A percentile compares a stretch with the other conserved stretches of the same genome.
These are phyloP conservation scores for Sisyra terminalis DNA, from an alignment of 2,888 invertebrate genomes.

Conservation along the genomic window DNA sequence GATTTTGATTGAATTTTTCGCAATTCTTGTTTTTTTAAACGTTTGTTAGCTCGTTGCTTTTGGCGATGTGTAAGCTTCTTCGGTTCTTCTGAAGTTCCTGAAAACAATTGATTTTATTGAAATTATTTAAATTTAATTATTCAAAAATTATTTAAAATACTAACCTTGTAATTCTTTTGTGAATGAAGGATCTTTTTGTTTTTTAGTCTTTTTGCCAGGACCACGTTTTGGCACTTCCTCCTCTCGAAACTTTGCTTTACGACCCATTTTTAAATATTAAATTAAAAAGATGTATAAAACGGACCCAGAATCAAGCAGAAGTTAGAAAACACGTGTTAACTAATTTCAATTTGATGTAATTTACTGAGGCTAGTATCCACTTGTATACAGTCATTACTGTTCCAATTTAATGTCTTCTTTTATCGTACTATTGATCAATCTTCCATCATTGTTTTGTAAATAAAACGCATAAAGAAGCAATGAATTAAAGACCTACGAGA, in stretches of 20 bases:
- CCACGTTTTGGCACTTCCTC: conserved; percentile 56
- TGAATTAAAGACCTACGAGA: too few species aligned
- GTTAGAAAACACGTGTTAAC: too few species aligned
- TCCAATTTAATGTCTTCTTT: too few species aligned
- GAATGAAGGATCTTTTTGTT: conserved; percentile 67
- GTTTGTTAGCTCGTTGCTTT: conserved; percentile 45
- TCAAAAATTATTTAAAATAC: conserved; percentile 10
- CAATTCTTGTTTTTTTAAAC: conserved; percentile 26
- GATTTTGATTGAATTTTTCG: conserved; percentile 12
- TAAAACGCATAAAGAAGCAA: too few species aligned
- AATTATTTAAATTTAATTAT: conserved; percentile 4
- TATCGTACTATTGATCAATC: too few species aligned
- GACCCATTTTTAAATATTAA: conserved; percentile 45
- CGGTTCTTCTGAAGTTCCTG: conserved; percentile 19
- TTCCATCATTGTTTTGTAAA: too few species aligned
- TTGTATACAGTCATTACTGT: too few species aligned
- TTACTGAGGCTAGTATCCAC: too few species aligned
- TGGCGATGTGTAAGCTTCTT: conserved; percentile 52
- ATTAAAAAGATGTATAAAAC: too few species aligned
- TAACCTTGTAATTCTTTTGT: conserved; percentile 36
- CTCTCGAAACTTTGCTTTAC: conserved; percentile 59
- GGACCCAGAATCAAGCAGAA: too few species aligned
- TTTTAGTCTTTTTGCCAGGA: conserved; percentile 72
- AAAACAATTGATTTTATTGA: conserved; percentile 30
- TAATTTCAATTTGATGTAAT: too few species aligned